These are phyloP conservation scores for Cheiracanthium punctorium DNA, from an alignment of 2,888 invertebrate species.

Conservation along the genomic window DNA sequence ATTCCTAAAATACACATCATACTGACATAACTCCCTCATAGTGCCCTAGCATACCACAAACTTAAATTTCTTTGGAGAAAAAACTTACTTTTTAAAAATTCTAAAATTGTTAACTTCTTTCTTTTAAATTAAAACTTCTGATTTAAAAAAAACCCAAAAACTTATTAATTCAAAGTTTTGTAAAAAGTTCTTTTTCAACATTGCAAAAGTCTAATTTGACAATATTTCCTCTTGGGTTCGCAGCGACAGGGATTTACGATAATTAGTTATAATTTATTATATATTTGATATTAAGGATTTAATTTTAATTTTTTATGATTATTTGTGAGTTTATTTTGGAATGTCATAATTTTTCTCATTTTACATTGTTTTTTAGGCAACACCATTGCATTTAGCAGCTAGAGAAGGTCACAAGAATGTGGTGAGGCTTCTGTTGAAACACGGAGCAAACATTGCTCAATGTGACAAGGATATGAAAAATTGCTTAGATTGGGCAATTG, in stretches of 20 bases:
- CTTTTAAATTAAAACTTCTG: no score
- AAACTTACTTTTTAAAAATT: no score
- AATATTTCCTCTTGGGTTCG: no score
- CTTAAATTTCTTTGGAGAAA: no score
- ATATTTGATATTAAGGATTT: background rate
- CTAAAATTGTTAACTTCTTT: no score
- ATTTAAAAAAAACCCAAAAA: no score
- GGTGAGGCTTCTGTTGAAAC: conserved; percentile 76
- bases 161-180: no score
- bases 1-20: no score
- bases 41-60: no score
- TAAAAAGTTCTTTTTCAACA: no score
- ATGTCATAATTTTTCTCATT: background rate
- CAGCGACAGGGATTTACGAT: background rate
- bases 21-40: no score
- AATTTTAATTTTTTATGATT: background rate
- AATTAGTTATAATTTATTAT: background rate
- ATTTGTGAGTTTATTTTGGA: background rate
- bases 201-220: no score
- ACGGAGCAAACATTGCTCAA: conserved; percentile 75
- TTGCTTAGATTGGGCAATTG: conserved; percentile 77
- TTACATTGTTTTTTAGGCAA: conserved; percentile 74
- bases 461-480: conserved; percentile 76
- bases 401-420: conserved; percentile 76
- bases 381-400: conserved; percentile 77